phyloP scores from a whole-genome alignment of 2,888 invertebrate species.

The Steromphala cineraria region DNA sequence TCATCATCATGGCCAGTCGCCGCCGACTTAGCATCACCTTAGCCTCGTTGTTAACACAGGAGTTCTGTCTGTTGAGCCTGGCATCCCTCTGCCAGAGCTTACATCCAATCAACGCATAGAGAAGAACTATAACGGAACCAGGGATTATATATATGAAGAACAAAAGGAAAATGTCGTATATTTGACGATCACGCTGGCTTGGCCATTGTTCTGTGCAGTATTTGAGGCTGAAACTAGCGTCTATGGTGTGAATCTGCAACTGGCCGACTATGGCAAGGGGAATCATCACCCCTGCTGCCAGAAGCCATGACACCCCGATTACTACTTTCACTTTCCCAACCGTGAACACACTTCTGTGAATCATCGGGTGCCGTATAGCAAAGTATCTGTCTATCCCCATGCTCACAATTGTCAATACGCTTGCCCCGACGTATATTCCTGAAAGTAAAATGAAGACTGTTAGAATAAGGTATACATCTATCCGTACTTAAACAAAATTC shows the following conservation, averaged over 20 bases:
- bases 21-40: conserved; percentile 80
- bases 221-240: conserved; percentile 41
- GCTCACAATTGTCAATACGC: conserved; percentile 86
- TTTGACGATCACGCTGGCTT: conserved; percentile 75
- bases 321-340: conserved; percentile 80
- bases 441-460: conserved; percentile 10
- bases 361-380: conserved; percentile 85
- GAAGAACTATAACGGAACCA: conserved; percentile 77
- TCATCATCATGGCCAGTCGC: conserved; percentile 84
- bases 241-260: conserved; percentile 23
- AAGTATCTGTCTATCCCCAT: conserved; percentile 84
- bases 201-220: conserved; percentile 54
- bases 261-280: conserved; percentile 80
- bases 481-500: no score
- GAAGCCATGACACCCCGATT: conserved; percentile 82
- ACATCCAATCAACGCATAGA: conserved; percentile 74
- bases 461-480: no score
- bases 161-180: conserved; percentile 84
- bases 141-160: conserved; percentile 85
- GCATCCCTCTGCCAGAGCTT: conserved; percentile 74
- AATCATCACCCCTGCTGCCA: conserved; percentile 82
- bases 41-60: conserved; percentile 44
- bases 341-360: conserved; percentile 83
- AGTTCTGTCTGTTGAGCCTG: conserved; percentile 52
- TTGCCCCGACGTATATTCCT: conserved; percentile 82